Evolutionary conservation across 2,888 invertebrate species (phyloP).

Genomic region (Oligia strigilis): DNA sequence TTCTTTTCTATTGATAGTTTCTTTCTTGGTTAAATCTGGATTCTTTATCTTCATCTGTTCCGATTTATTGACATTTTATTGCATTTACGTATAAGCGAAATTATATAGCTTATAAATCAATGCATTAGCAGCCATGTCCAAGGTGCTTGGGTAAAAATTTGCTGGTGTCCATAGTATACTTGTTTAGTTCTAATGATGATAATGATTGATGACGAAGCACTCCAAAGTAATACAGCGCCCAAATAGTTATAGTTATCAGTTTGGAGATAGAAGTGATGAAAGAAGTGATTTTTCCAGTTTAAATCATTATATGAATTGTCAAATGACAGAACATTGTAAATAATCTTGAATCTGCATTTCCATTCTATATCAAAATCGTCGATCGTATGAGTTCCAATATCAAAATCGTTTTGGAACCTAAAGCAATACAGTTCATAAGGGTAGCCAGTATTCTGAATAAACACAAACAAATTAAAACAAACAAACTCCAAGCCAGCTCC

Average conservation of each 20-base stretch:
- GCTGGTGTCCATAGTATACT: background rate
- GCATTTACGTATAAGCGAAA: constrained; percentile 15
- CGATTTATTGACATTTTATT: constrained; percentile 3
- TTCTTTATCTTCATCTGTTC: constrained; percentile 28
- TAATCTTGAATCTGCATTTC: constrained; percentile 24
- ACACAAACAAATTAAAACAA: constrained; percentile 58
- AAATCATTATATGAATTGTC: constrained; percentile 8
- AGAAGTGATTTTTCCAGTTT: constrained; percentile 6
- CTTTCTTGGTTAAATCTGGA: constrained; percentile 6
- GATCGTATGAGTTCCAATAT: constrained; percentile 31
- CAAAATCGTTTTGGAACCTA: constrained; percentile 49
- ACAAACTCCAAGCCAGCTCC: constrained; percentile 32
- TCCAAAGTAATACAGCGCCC: constrained; percentile 17
- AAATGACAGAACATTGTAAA: constrained; percentile 11
- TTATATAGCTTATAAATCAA: constrained; percentile 17
- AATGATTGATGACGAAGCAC: constrained; percentile 5
- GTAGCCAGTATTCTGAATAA: constrained; percentile 50
- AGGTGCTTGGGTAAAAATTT: background rate
- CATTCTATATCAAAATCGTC: constrained; percentile 6
- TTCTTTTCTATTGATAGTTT: constrained; percentile 1
- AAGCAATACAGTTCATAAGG: constrained; percentile 35
- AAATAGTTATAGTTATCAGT: constrained; percentile 7
- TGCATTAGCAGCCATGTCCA: constrained; percentile 3
- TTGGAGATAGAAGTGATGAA: constrained; percentile 4
- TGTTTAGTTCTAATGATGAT: background rate